Base-by-base conservation (phyloP, 2,797 vertebrate species). In the Neosalanx taihuensis region DNA sequence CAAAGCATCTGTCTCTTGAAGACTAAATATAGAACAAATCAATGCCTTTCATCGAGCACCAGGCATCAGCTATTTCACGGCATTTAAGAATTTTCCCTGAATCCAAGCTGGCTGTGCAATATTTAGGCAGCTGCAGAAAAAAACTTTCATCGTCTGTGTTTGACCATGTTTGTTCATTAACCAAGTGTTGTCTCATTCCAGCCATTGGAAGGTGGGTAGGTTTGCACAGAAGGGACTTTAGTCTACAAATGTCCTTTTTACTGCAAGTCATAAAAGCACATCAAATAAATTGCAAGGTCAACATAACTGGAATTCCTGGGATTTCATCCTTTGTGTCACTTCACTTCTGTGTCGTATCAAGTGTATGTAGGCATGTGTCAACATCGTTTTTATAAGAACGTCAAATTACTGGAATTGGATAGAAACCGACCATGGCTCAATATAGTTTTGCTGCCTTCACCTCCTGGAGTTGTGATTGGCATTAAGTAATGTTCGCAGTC, bases 401-500 rank as follows among this genome's bases (percentile, higher is more conserved):
- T 17, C 6, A 56, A 17, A 17, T 56, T 3, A 13, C 12, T 46
- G 41, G 9, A 46, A 46, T 12, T 46, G 10, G 41, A 13, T 46
- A 46, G 41, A 46, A 46, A 12, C 41, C 41, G 0, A 13, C 41
- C 41, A 46, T 46, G 41, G 41, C 41, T 46, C 9, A 12, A 12
- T 46, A 46, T 46, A 13, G 57, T 66, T 73, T 80, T 68, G 18
- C 65, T 10, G 65, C 62, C 49, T 10, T 17, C 64, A 18, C 61
- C 68, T 57, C 63, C 79, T 64, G 9, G 31, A 73, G 73, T 62
- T 74, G 62, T 59, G 69, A 70, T 75, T 79, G 76, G 69, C 67
- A 72, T 77, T 81, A 72, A 80, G 79, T 82, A 76, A 82, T 81
- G 72, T 68, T 75, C 69, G 69, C 79, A 69, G 69, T 73, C 77